A percentile compares a stretch with the other conserved stretches of the same genome.
Evolutionary conservation across 2,888 invertebrate genomes (phyloP).

Genomic region (Escarpia spicata): DNA sequence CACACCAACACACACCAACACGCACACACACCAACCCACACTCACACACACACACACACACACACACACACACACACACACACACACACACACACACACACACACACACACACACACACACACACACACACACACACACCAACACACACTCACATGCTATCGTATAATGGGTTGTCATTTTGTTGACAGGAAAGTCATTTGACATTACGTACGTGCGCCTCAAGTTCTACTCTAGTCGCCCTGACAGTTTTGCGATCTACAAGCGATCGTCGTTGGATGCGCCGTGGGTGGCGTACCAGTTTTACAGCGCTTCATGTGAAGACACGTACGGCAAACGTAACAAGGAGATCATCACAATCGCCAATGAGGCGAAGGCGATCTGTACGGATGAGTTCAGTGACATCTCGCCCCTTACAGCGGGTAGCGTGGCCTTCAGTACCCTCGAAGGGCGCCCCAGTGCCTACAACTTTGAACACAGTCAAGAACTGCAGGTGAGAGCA

Average conservation of each 20-base stretch:
- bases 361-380: slow-evolving; percentile 89
- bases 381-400: slow-evolving; percentile 99
- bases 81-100: neutral
- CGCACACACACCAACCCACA: too few relatives aligned
- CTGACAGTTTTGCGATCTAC: slow-evolving; percentile 87
- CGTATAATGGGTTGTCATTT: neutral
- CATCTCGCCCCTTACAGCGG: slow-evolving; percentile 90
- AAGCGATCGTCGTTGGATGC: slow-evolving; percentile 53
- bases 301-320: slow-evolving; percentile 85
- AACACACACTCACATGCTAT: neutral
- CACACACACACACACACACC: neutral
- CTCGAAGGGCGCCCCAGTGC: slow-evolving; percentile 94
- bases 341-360: neutral
- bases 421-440: slow-evolving; percentile 88
- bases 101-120: neutral
- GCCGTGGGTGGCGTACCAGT: slow-evolving; percentile 73
- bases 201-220: slow-evolving; percentile 96
- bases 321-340: slow-evolving; percentile 78
- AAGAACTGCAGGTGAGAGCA: slow-evolving; percentile 81
- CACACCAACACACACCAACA: neutral
- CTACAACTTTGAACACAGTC: slow-evolving; percentile 88
- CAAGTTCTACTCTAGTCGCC: slow-evolving; percentile 93
- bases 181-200: slow-evolving; percentile 86
- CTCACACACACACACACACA: too few relatives aligned
- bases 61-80: too few relatives aligned